phyloP scores from a whole-genome alignment of 2,113 vertebrate species.

The Nothocercus nigrocapillus region DNA sequence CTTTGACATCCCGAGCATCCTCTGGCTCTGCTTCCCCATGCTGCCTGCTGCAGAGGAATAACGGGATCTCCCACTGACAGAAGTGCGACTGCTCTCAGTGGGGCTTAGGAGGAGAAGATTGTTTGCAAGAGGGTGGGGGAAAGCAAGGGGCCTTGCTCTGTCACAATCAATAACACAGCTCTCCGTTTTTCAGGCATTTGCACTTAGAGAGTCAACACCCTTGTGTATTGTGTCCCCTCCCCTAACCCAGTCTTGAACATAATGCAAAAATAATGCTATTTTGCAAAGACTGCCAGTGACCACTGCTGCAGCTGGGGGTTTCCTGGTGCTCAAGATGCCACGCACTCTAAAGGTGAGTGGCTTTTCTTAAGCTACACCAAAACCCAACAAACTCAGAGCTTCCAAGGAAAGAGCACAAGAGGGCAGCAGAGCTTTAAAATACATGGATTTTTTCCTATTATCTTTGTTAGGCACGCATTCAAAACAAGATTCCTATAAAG shows the following conservation, averaged over 20 bases:
- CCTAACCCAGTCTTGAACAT: no score
- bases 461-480: neutral
- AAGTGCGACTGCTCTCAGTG: neutral
- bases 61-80: fast-evolving
- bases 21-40: no score
- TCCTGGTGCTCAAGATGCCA: neutral
- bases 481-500: neutral
- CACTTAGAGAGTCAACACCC: neutral
- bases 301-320: neutral
- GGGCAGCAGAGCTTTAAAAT: slow-evolving; percentile 62
- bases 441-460: neutral
- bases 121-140: neutral
- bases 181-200: neutral
- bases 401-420: slow-evolving; percentile 41
- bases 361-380: neutral
- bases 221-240: neutral
- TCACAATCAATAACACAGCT: neutral
- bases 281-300: neutral
- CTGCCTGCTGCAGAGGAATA: neutral
- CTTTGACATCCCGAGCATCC: neutral
- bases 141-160: neutral
- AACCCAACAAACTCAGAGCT: neutral
- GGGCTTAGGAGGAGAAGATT: neutral
- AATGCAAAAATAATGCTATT: neutral
- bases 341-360: neutral